Evolutionary conservation across 2,888 invertebrate species (phyloP).

Genomic region (Cryptus armator): DNA sequence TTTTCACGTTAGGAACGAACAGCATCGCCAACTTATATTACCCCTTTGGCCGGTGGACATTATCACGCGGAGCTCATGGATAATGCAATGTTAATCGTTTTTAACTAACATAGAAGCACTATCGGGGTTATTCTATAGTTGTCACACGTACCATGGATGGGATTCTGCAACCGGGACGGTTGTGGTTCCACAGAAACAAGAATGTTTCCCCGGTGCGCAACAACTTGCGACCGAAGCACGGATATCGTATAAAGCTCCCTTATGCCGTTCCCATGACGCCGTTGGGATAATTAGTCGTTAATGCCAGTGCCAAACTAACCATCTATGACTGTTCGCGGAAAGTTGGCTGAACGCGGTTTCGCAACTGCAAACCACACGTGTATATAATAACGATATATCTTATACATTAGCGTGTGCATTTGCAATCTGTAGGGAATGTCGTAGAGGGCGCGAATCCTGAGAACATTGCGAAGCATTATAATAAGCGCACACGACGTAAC

Average conservation of each 20-base stretch:
- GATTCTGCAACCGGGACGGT: conserved; percentile 1
- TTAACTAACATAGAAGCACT: not conserved
- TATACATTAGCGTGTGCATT: not conserved
- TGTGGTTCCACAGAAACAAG: not conserved
- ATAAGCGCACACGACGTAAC: conserved; percentile 48
- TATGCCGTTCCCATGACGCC: conserved; percentile 5
- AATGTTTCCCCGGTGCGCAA: conserved; percentile 22
- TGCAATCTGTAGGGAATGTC: conserved; percentile 12
- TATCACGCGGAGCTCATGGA: not conserved
- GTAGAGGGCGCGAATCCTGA: conserved; percentile 41
- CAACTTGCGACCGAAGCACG: conserved; percentile 11
- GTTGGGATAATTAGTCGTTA: conserved; percentile 52
- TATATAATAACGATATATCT: conserved; percentile 34
- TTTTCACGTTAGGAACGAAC: not conserved
- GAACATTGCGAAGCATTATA: conserved; percentile 46
- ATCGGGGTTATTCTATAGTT: not conserved
- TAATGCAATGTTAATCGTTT: not conserved
- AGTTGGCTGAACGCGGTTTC: conserved; percentile 51
- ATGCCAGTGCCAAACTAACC: conserved; percentile 45
- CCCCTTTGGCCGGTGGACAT: not conserved
- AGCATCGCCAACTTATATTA: not conserved
- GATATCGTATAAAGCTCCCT: not conserved
- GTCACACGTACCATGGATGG: not conserved
- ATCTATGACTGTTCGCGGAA: conserved; percentile 55
- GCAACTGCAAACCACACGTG: conserved; percentile 9